Base-by-base conservation (phyloP, 2,113 vertebrate genomes). In the Campylorhamphus procurvoides region DNA sequence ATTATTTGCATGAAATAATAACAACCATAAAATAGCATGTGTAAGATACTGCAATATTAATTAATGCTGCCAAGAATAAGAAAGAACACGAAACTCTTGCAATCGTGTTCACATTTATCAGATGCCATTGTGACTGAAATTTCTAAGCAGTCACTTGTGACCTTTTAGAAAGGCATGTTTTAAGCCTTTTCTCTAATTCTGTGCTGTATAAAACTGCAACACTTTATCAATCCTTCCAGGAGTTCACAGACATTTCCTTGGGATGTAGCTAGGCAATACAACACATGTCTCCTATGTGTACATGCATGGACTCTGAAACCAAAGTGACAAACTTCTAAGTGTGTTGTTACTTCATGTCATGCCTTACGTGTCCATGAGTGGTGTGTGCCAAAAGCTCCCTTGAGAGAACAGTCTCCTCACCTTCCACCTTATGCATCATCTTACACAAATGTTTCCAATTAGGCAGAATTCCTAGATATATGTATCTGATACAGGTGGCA, bases 341-440 rank as follows among this genome's bases (percentile, higher is more conserved):
- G 0, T 9, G 25, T 39, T 42, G 49, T 58, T 73, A 42, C 25
- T 72, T 58, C 14, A 31, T 22, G 29, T 50, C 62, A 28, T 5
- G 19, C 6, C 1, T 0, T 7, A 27, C 1, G 10, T 13, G 62
- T 59, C 60, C 14, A 2, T 14, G 25, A 74, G 18, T 10, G 1
- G 5, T 2, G 2, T 4, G 40, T 3, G 29, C 72, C 64, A 55
- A 76, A 87, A 75, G 49, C 37, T 88, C 90, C 69, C 77, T 29
- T 14, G 3, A 28, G 31, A 22, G 37, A 91, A 31, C 42, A 44
- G 20, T 8, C 58, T 71, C 55, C 52, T 71, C 68, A 44, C 76
- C 64, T 63, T 68, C 35, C 44, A 60, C 60, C 22, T 84, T 13
- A 10, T 1, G n/a, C 35, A 52, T 60, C 76, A 63, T 83, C 91